Percentiles rank a stretch among this genome's conserved stretches.
phyloP scores from a whole-genome alignment of 1,140 invertebrate species.

The Bombus sylvicola region DNA sequence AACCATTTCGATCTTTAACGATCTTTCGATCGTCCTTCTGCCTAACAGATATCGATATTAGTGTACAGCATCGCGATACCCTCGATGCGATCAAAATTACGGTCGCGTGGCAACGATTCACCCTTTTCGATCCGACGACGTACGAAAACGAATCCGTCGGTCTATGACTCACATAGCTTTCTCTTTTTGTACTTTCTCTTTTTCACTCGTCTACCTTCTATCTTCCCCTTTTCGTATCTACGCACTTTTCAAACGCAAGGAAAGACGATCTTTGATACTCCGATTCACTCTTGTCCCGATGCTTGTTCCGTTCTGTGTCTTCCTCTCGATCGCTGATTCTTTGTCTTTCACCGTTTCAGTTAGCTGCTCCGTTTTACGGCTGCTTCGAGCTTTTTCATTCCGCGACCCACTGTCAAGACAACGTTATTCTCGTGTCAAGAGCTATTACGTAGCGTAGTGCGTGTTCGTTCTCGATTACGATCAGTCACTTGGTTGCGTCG shows the following conservation, averaged over 20 bases:
- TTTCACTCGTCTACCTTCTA: not conserved
- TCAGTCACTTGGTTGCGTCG: not conserved
- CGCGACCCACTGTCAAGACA: not conserved
- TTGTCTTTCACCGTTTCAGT: constrained; percentile 23
- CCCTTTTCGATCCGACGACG: not conserved
- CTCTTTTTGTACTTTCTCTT: not conserved
- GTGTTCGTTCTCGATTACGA: not conserved
- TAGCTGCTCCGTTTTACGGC: not conserved
- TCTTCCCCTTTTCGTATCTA: not conserved
- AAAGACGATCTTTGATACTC: constrained; percentile 39
- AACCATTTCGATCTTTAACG: not conserved
- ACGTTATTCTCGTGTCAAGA: not conserved
- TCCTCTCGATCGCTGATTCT: not conserved
- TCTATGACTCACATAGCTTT: not conserved
- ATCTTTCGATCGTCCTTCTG: not conserved
- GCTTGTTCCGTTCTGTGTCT: constrained; percentile 25
- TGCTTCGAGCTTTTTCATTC: constrained; percentile 18
- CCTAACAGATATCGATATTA: not conserved
- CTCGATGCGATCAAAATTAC: constrained; percentile 36
- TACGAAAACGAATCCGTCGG: not conserved
- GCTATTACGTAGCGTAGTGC: not conserved
- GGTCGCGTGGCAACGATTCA: constrained; percentile 44
- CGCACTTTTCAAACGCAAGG: constrained; percentile 3
- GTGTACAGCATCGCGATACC: not conserved
- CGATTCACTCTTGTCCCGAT: constrained; percentile 30